Percentiles rank a stretch among this genome's conserved stretches.
phyloP scores from a whole-genome alignment of 2,113 vertebrate species.

The Spheniscus mendiculus region DNA sequence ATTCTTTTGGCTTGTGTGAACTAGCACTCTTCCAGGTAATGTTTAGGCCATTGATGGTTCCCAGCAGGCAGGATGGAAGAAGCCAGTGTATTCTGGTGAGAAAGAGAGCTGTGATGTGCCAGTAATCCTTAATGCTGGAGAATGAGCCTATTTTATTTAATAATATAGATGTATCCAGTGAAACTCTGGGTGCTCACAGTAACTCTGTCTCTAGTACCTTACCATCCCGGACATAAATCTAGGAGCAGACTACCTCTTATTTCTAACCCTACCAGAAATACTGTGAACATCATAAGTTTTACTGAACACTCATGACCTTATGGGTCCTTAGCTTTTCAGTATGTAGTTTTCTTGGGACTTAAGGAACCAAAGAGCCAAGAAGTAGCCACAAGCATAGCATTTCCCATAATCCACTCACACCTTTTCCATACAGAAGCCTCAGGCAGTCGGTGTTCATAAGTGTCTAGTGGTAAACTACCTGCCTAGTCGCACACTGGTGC shows the following conservation, averaged over 20 bases:
- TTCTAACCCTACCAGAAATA: background rate
- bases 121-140: background rate
- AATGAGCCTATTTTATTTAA: background rate
- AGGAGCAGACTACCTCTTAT: background rate
- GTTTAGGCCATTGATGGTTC: background rate
- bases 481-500: background rate
- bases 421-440: background rate
- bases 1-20: background rate
- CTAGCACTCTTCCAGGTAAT: background rate
- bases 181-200: background rate
- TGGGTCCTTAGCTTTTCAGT: background rate
- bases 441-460: background rate
- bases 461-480: background rate
- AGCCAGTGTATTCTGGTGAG: background rate
- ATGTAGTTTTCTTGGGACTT: background rate
- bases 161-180: background rate
- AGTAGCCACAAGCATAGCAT: background rate
- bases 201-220: background rate
- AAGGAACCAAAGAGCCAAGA: background rate
- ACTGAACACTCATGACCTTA: background rate
- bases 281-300: background rate
- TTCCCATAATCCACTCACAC: background rate
- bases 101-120: background rate
- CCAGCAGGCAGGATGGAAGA: background rate
- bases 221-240: background rate